phyloP scores from a whole-genome alignment of 1,140 invertebrate species.

The Stenopsyche tienmushanensis region DNA sequence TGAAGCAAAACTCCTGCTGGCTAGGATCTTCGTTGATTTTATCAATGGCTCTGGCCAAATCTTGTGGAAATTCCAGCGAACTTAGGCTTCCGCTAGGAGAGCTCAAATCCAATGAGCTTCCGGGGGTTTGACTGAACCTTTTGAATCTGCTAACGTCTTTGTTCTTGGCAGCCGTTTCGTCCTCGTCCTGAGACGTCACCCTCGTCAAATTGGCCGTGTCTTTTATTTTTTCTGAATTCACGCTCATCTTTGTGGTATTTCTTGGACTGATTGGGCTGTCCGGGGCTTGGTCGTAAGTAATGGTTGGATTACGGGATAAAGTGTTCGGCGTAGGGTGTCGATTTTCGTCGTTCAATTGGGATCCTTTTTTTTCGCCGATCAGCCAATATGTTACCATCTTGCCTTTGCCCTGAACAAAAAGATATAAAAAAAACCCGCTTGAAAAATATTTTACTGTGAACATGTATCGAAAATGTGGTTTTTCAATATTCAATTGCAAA shows the following conservation, averaged over 20 bases:
- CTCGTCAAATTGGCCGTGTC: conserved; percentile 11
- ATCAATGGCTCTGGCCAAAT: conserved; percentile 16
- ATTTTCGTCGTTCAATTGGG: conserved; percentile 6
- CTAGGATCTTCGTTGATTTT: conserved; percentile 15
- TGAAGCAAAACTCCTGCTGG: conserved; percentile 17
- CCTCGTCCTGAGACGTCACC: conserved; percentile 31
- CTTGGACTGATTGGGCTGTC: conserved; percentile 37
- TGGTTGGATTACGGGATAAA: conserved; percentile 36
- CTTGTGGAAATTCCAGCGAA: conserved; percentile 35
- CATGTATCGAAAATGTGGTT: no score
- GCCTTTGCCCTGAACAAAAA: conserved; percentile 77
- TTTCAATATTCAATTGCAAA: no score
- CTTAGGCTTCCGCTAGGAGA: conserved; percentile 38
- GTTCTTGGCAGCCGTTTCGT: conserved; percentile 16
- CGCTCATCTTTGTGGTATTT: conserved; percentile 13
- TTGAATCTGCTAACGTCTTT: conserved; percentile 29
- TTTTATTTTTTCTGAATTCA: conserved; percentile 1
- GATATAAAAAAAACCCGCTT: no score
- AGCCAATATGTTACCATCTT: conserved; percentile 90
- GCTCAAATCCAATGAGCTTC: conserved; percentile 36
- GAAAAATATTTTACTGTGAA: no score
- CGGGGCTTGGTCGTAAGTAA: conserved; percentile 37
- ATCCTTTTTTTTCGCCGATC: conserved; percentile 62
- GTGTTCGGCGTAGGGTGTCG: conserved; percentile 21
- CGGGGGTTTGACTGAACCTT: conserved; percentile 33